Percentiles rank a stretch among this genome's conserved stretches.
These are phyloP conservation scores for Ctenopoma multispine DNA, from an alignment of 2,797 vertebrate genomes.

Conservation along the genomic window DNA sequence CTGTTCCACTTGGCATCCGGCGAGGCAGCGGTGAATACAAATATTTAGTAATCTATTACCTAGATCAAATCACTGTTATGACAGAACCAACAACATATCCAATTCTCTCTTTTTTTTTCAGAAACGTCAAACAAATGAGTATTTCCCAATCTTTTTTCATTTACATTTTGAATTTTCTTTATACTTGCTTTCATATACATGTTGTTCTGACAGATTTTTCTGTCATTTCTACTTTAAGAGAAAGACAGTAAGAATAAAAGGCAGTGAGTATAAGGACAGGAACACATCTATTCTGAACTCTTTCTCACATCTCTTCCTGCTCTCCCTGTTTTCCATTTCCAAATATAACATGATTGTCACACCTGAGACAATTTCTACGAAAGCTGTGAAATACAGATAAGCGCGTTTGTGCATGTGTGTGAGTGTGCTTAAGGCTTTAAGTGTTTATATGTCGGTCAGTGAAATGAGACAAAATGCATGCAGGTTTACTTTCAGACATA, in stretches of 20 bases:
- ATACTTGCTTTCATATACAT: background rate
- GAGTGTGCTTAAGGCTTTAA: slow-evolving; percentile 1
- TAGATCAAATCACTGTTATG: too few species aligned
- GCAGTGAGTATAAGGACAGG: slow-evolving; percentile 3
- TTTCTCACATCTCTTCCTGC: slow-evolving; percentile 23
- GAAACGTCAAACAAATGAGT: background rate
- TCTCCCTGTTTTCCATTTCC: slow-evolving; percentile 42
- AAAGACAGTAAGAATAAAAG: background rate
- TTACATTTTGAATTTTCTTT: background rate
- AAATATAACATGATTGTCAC: slow-evolving; percentile 59
- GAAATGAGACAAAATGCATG: slow-evolving; percentile 28
- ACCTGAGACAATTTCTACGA: slow-evolving; percentile 46
- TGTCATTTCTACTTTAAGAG: background rate
- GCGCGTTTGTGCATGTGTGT: background rate
- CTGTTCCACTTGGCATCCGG: slow-evolving; percentile 21
- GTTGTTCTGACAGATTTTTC: background rate
- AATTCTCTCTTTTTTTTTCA: background rate
- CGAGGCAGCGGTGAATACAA: background rate
- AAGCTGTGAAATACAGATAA: slow-evolving; percentile 61
- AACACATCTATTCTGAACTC: slow-evolving; percentile 40
- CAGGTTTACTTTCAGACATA: slow-evolving; percentile 8
- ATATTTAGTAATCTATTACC: background rate
- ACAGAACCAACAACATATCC: background rate
- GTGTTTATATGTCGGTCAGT: slow-evolving; percentile 18
- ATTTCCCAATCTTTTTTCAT: background rate